Conservation (phyloP, 2,888 invertebrate species). For the Synanthedon andrenaeformis region DNA sequence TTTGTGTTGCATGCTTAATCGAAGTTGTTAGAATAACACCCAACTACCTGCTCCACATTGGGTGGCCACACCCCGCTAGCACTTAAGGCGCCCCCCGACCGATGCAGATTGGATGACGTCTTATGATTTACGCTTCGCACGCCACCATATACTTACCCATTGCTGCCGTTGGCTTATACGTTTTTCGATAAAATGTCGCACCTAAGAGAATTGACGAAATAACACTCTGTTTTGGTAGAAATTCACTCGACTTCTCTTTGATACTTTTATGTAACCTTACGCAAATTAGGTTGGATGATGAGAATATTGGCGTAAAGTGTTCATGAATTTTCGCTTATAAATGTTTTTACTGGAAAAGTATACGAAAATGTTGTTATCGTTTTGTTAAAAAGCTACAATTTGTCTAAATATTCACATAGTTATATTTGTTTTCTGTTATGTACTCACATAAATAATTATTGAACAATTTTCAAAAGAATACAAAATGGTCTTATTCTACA, state of each 20-base stretch:
- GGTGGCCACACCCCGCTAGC: slow-evolving; percentile 4
- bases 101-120: slow-evolving; percentile 27
- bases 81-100: slow-evolving; percentile 11
- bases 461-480: no score
- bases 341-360: no score
- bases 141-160: slow-evolving; percentile 7
- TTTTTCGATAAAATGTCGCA: slow-evolving; percentile 18
- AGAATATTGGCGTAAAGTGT: not conserved
- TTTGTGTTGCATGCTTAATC: no score
- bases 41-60: not conserved
- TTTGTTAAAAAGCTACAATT: no score
- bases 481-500: no score
- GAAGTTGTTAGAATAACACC: no score
- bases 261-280: not conserved
- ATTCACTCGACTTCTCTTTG: slow-evolving; percentile 1
- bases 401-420: no score
- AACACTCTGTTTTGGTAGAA: slow-evolving; percentile 5
- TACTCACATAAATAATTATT: no score
- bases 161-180: slow-evolving; percentile 1
- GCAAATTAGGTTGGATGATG: not conserved
- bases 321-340: no score
- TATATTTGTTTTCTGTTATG: no score
- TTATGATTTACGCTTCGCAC: slow-evolving; percentile 24
- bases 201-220: slow-evolving; percentile 12
- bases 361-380: no score